These are phyloP conservation scores for Gracilinanus agilis DNA, from an alignment of 2,113 vertebrate species.

Conservation along the genomic window DNA sequence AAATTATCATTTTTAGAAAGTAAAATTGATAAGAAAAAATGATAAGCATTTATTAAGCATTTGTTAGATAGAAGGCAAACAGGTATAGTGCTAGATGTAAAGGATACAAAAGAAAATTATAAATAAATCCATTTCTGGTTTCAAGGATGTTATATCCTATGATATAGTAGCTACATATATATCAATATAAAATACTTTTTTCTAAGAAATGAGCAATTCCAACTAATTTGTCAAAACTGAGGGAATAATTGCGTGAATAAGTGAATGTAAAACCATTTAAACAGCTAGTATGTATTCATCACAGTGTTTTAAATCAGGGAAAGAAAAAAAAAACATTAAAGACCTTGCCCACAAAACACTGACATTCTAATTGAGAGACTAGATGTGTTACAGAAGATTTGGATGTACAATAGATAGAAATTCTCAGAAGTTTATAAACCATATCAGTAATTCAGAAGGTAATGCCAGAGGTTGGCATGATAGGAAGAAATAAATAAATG, in stretches of 20 bases:
- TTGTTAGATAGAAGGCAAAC: not conserved
- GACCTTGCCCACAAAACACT: not conserved
- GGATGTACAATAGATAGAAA: not conserved
- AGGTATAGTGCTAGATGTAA: not conserved
- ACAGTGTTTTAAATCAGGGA: not conserved
- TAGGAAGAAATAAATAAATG: not conserved
- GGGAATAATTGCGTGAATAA: not conserved
- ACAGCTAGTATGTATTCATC: not conserved
- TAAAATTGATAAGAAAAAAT: not conserved
- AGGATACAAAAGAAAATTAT: not conserved
- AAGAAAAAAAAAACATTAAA: not conserved
- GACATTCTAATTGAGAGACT: not conserved
- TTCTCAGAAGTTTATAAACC: not conserved
- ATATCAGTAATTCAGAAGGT: not conserved
- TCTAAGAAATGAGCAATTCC: not conserved
- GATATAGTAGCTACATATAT: not conserved
- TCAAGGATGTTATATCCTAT: not conserved
- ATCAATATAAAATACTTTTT: not conserved
- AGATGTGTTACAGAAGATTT: not conserved
- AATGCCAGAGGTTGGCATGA: not conserved
- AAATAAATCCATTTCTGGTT: not conserved
- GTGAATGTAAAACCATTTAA: not conserved
- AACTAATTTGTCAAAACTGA: not conserved
- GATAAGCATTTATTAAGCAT: not conserved
- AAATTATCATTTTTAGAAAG: not conserved